Percentiles rank a stretch among this genome's conserved stretches.
Conservation (phyloP, 2,888 invertebrate species). For the Philonicus albiceps region DNA sequence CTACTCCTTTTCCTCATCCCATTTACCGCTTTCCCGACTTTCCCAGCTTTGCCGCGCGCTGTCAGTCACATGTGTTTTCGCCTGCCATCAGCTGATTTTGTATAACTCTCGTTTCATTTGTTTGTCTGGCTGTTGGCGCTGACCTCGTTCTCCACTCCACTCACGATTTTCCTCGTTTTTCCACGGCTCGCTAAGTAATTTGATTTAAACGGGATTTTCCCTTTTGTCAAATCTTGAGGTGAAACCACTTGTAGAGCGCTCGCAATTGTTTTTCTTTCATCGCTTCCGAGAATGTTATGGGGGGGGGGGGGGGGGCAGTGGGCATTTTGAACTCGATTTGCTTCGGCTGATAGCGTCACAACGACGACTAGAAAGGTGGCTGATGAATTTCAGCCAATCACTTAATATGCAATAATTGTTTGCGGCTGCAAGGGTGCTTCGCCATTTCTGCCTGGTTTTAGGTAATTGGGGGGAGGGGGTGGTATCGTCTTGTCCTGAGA, state of each 20-base stretch:
- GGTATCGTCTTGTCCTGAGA: background rate
- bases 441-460: background rate
- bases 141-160: conserved; percentile 24
- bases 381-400: background rate
- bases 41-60: background rate
- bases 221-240: conserved; percentile 37
- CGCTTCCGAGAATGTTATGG: background rate
- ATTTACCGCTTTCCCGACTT: background rate
- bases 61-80: conserved; percentile 32
- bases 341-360: background rate
- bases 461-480: background rate
- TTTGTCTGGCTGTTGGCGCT: conserved; percentile 22
- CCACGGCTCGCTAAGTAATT: conserved; percentile 34
- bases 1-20: too few species aligned
- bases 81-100: conserved; percentile 25
- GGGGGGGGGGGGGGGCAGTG: background rate
- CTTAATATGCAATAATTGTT: background rate
- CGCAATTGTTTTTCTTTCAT: conserved; percentile 19
- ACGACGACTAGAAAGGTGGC: background rate
- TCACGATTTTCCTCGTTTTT: conserved; percentile 30
- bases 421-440: background rate
- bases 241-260: conserved; percentile 22
- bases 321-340: background rate
- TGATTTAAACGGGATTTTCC: conserved; percentile 36
- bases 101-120: conserved; percentile 21